Evolutionary conservation across 2,113 vertebrate species (phyloP), one percentile per base, ranked within the genome.

Genomic region (Tursiops truncatus): DNA sequence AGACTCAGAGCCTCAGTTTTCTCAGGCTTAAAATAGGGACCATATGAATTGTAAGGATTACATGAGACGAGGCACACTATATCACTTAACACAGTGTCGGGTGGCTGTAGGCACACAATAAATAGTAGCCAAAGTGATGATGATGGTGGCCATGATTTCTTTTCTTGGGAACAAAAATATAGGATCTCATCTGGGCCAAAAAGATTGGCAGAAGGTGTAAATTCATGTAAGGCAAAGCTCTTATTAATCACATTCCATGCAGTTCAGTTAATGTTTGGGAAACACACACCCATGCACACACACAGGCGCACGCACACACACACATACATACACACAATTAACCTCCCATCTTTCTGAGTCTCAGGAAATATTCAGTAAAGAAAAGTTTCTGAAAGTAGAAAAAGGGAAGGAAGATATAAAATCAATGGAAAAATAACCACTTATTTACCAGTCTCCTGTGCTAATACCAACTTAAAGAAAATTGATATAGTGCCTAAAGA

Each of bases 391-490:
- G 73, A 60, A 81, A 81, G 38, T 13, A 31, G 15, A 26, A 26
- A 93, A 80, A 89, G 26, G 53, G 36, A 74, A 85, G 14, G 62
- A 53, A 91, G 33, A 89, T 81, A 26, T 71, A 88, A 77, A 85
- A 53, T 93, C 21, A 63, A 63, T 68, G 38, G 11, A n/a, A 93
- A 96, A 94, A 68, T 28, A 86, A 86, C 47, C 21, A 65, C 33
- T 60, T 80, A 74, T 85, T 62, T 63, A 3, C 26, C 38, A 73
- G 50, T 50, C 17, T 93, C 13, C 67, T 77, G 17, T 82, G 76
- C 31, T 94, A 70, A 83, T 80, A 76, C 1, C 4, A 80, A 87
- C n/a, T 94, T 70, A 82, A 95, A 79, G 6, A 53, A 92, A 95
- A 92, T 63, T 74, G 79, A 89, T 41, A 36, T 9, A 73, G 6